phyloP scores from a whole-genome alignment of 2,888 invertebrate species.

The Lumbricus terrestris region DNA sequence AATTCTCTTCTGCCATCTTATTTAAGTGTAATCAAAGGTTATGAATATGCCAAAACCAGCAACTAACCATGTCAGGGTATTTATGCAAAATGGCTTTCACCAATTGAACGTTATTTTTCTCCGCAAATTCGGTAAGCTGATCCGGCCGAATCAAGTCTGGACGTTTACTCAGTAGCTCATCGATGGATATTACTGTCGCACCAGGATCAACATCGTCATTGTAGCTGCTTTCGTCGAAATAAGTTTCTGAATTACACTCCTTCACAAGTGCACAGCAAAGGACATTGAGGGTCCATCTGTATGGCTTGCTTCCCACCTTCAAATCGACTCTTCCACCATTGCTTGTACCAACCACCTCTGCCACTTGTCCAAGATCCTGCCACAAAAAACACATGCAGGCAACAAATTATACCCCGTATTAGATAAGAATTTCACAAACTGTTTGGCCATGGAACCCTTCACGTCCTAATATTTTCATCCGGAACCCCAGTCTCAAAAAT shows the following conservation, averaged over 20 bases:
- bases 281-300: conserved; percentile 4
- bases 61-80: neutral
- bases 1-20: too few relatives aligned
- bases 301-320: neutral
- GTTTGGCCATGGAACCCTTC: too few relatives aligned
- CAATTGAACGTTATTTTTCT: neutral
- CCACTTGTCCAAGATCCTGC: neutral
- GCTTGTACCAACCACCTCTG: neutral
- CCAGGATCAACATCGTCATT: neutral
- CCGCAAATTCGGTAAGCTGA: neutral
- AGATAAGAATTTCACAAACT: neutral
- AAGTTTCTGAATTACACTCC: neutral
- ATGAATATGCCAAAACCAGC: neutral
- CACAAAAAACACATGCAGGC: neutral
- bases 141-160: neutral
- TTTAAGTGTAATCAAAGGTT: too few relatives aligned
- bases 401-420: neutral
- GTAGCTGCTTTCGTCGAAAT: neutral
- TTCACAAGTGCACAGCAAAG: neutral
- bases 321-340: neutral
- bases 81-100: neutral
- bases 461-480: too few relatives aligned
- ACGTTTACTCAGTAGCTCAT: neutral
- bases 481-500: too few relatives aligned
- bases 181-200: neutral